A percentile compares a stretch with the other conserved stretches of the same genome.
phyloP scores from a whole-genome alignment of 2,113 vertebrate species.

The Aphelocoma coerulescens region DNA sequence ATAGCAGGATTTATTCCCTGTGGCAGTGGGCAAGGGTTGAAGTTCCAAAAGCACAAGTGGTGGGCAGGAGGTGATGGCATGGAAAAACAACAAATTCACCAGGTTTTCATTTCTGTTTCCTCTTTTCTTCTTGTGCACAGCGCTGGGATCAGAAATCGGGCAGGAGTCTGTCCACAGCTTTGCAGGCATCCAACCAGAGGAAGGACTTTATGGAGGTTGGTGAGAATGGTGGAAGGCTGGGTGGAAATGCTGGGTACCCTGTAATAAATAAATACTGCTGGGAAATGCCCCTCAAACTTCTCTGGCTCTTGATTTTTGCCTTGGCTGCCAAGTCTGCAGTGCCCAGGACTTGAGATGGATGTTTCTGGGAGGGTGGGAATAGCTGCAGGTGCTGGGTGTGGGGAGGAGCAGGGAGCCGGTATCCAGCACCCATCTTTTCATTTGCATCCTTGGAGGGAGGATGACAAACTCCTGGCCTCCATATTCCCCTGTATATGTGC shows the following conservation, averaged over 20 bases:
- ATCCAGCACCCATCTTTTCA: neutral
- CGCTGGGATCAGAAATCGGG: slow-evolving; percentile 94
- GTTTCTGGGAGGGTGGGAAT: neutral
- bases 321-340: fast-evolving
- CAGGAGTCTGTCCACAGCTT: slow-evolving; percentile 82
- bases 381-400: neutral
- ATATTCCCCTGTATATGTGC: fast-evolving
- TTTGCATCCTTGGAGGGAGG: neutral
- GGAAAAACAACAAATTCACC: neutral
- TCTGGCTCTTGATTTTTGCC: neutral
- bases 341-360: neutral
- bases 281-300: neutral
- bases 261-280: neutral
- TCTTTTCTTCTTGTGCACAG: slow-evolving; percentile 50
- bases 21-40: neutral
- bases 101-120: neutral
- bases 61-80: neutral
- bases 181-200: slow-evolving; percentile 90
- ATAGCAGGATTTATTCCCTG: neutral
- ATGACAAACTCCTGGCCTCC: neutral
- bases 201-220: slow-evolving; percentile 98
- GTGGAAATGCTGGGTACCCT: neutral
- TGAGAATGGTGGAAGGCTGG: neutral
- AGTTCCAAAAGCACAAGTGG: neutral
- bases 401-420: neutral